A percentile compares a stretch with the other conserved stretches of the same genome.
phyloP scores from a whole-genome alignment of 2,113 vertebrate species.

The Cephalopholis sonnerati region DNA sequence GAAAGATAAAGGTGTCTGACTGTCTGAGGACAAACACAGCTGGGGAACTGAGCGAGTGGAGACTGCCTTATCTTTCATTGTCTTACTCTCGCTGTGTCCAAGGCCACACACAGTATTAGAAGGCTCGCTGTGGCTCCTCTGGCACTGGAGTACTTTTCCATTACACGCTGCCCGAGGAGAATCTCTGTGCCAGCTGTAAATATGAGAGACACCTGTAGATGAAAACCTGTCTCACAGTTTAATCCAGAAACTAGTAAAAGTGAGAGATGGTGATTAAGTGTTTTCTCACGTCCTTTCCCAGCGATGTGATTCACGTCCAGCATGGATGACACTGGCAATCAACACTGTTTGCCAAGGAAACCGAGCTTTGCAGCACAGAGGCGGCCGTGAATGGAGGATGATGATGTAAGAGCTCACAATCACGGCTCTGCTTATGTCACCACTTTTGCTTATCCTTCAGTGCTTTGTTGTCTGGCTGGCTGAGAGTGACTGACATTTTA shows the following conservation, averaged over 20 bases:
- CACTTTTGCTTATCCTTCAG: slow-evolving; percentile 46
- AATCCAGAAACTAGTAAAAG: neutral
- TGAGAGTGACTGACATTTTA: slow-evolving; percentile 17
- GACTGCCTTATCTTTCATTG: slow-evolving; percentile 71
- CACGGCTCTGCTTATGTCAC: slow-evolving; percentile 36
- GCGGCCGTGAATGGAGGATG: slow-evolving; percentile 19
- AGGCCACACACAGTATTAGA: slow-evolving; percentile 58
- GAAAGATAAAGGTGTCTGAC: slow-evolving; percentile 60
- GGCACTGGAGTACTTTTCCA: slow-evolving; percentile 77
- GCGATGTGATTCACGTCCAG: neutral
- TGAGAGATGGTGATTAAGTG: neutral
- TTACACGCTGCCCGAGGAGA: slow-evolving; percentile 56
- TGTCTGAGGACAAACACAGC: slow-evolving; percentile 58
- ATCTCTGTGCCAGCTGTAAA: slow-evolving; percentile 40
- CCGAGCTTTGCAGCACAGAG: slow-evolving; percentile 13
- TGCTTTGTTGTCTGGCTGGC: slow-evolving; percentile 59
- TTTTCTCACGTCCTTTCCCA: neutral
- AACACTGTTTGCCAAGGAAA: slow-evolving; percentile 26
- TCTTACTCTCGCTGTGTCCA: slow-evolving; percentile 49
- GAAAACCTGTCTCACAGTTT: neutral
- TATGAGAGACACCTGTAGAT: slow-evolving; percentile 1
- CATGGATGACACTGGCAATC: slow-evolving; percentile 7
- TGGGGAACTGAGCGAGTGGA: slow-evolving; percentile 31
- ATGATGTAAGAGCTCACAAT: slow-evolving; percentile 55
- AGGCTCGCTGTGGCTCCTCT: slow-evolving; percentile 42